Percentiles rank a stretch among this genome's conserved stretches.
Conservation (phyloP, 2,888 invertebrate genomes). For the Polydrusus tereticollis region DNA sequence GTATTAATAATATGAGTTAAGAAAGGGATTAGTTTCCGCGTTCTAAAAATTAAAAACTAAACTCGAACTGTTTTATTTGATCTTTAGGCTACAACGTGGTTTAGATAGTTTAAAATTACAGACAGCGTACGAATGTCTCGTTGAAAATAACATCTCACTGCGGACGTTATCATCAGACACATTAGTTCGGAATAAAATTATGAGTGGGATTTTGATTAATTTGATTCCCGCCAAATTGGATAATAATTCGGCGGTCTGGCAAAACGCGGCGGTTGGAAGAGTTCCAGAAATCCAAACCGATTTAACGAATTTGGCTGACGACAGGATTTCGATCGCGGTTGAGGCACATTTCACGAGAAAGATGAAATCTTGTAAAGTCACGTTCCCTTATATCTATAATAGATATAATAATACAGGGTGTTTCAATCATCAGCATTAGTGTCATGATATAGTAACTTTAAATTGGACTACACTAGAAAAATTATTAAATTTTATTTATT, state of each 20-base stretch:
- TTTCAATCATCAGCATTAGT: too few relatives aligned
- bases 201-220: constrained; percentile 29
- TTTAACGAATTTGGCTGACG: constrained; percentile 28
- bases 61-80: too few relatives aligned
- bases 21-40: too few relatives aligned
- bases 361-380: constrained; percentile 1
- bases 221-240: constrained; percentile 35
- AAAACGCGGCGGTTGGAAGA: constrained; percentile 28
- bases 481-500: not conserved
- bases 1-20: too few relatives aligned
- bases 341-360: constrained; percentile 1
- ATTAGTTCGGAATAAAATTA: constrained; percentile 18
- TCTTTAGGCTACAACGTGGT: too few relatives aligned
- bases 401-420: not conserved
- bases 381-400: not conserved
- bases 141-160: not conserved
- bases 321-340: constrained; percentile 18
- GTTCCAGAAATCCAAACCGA: constrained; percentile 30
- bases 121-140: not conserved
- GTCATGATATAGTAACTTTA: too few relatives aligned
- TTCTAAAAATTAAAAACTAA: too few relatives aligned
- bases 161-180: not conserved
- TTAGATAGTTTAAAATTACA: not conserved
- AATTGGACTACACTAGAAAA: too few relatives aligned
- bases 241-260: constrained; percentile 35